These are phyloP conservation scores for Hippocampus zosterae DNA, from an alignment of 2,113 vertebrate genomes.

Conservation along the genomic window DNA sequence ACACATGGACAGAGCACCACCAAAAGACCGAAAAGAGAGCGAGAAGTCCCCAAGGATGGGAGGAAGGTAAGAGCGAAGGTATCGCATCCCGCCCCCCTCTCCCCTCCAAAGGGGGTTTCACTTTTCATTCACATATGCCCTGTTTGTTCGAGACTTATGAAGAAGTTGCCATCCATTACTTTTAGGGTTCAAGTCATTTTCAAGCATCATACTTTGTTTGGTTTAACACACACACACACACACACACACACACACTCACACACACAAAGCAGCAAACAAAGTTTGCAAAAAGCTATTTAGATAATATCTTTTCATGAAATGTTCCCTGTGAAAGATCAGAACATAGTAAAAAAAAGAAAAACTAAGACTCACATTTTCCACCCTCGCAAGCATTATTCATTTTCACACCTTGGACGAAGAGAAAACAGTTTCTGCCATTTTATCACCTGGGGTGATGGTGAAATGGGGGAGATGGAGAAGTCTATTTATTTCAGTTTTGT, in stretches of 20 bases:
- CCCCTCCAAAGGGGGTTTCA: conserved; percentile 31
- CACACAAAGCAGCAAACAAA: background rate
- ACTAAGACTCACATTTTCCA: conserved; percentile 21
- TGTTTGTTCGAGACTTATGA: background rate
- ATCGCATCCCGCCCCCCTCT: conserved; percentile 32
- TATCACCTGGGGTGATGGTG: conserved; percentile 52
- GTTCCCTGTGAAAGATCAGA: conserved; percentile 25
- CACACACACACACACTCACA: background rate
- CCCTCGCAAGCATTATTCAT: conserved; percentile 41
- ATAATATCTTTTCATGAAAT: conserved; percentile 10
- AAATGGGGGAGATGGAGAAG: conserved; percentile 48
- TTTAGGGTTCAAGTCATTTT: background rate
- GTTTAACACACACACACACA: background rate
- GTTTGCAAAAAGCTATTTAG: conserved; percentile 6
- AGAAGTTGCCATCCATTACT: background rate
- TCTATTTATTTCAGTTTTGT: conserved; percentile 60
- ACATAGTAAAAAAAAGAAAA: conserved; percentile 22
- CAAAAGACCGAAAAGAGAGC: conserved; percentile 46
- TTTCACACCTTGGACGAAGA: conserved; percentile 52
- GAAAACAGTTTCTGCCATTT: conserved; percentile 48
- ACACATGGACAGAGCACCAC: conserved; percentile 48
- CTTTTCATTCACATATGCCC: conserved; percentile 25
- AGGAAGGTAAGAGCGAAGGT: conserved; percentile 76
- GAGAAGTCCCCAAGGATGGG: conserved; percentile 68
- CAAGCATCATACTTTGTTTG: background rate